These are phyloP conservation scores for Conus ventricosus DNA, from an alignment of 1,140 invertebrate species.

Conservation along the genomic window DNA sequence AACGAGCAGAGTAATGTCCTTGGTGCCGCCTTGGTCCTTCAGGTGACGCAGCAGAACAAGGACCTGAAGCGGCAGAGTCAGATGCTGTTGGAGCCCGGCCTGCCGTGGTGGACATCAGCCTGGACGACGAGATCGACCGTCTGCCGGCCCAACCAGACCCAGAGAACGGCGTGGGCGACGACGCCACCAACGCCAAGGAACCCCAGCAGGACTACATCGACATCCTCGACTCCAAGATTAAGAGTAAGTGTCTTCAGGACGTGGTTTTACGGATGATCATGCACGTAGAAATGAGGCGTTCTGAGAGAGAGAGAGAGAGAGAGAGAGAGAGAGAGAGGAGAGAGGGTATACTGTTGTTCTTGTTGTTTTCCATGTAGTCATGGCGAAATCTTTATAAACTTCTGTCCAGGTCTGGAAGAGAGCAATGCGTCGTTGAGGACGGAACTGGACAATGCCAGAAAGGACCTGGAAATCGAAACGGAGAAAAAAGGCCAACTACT, in stretches of 20 bases:
- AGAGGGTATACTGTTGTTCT: background rate
- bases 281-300: background rate
- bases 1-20: too few species aligned
- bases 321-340: too few species aligned
- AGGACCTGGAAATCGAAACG: background rate
- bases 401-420: constrained; percentile 14
- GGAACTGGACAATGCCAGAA: background rate
- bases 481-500: constrained; percentile 9
- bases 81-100: constrained; percentile 30
- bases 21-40: background rate
- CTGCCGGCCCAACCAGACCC: too few species aligned
- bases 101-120: background rate
- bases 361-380: background rate
- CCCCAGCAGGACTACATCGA: constrained; percentile 2
- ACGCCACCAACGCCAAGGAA: background rate
- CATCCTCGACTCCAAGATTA: constrained; percentile 10
- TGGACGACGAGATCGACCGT: constrained; percentile 33
- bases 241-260: background rate
- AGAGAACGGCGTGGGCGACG: too few species aligned
- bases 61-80: constrained; percentile 46
- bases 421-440: background rate
- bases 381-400: background rate
- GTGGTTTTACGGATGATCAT: too few species aligned
- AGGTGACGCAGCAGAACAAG: constrained; percentile 44
- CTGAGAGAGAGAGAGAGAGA: background rate